Conservation (phyloP, 2,888 invertebrate genomes). For the Ctenicera cuprea region DNA sequence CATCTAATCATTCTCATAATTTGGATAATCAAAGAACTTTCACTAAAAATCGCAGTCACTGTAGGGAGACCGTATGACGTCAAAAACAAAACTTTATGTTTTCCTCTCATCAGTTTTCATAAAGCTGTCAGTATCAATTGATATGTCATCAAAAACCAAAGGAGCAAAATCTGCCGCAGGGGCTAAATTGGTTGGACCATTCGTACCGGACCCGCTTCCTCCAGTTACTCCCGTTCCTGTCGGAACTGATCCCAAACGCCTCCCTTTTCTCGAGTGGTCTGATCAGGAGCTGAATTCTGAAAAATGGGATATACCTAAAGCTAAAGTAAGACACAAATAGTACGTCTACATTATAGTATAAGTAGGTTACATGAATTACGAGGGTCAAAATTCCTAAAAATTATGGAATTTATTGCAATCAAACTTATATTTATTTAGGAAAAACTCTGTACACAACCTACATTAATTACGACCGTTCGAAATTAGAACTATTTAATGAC, state of each 20-base stretch:
- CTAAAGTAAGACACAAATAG: slow-evolving; percentile 45
- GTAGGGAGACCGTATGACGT: too few relatives aligned
- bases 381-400: too few relatives aligned
- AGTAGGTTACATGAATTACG: too few relatives aligned
- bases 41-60: too few relatives aligned
- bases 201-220: slow-evolving; percentile 35
- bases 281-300: slow-evolving; percentile 65
- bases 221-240: slow-evolving; percentile 35
- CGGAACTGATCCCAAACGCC: slow-evolving; percentile 37
- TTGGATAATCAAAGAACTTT: too few relatives aligned
- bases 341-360: neutral
- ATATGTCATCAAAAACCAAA: slow-evolving; percentile 24
- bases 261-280: slow-evolving; percentile 66
- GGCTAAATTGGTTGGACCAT: neutral
- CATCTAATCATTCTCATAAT: too few relatives aligned
- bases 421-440: too few relatives aligned
- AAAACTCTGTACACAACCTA: too few relatives aligned
- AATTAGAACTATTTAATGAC: too few relatives aligned
- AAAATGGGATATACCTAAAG: slow-evolving; percentile 63
- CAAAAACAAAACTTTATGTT: too few relatives aligned
- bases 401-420: too few relatives aligned
- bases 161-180: slow-evolving; percentile 30
- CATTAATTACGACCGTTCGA: too few relatives aligned
- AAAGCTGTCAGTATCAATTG: neutral
- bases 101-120: neutral